Conservation (phyloP, 2,113 vertebrate species). For the Calidris pugnax region DNA sequence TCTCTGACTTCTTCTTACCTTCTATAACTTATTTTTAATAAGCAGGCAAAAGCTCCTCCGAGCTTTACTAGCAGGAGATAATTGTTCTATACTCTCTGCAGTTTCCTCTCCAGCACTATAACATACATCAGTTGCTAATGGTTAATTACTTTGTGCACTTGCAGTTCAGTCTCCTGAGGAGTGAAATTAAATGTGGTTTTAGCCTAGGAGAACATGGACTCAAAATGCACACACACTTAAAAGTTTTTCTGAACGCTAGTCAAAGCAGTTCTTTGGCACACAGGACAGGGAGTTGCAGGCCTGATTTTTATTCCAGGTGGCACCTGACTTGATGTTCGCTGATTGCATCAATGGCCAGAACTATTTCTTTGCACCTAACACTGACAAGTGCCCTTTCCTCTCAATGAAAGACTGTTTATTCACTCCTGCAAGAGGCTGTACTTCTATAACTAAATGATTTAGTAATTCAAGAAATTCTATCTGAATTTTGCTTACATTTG, state of each 20-base stretch:
- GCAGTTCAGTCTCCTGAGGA: constrained; percentile 43
- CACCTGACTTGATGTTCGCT: neutral
- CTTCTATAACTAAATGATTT: neutral
- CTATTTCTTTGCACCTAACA: neutral
- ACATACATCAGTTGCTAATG: constrained; percentile 25
- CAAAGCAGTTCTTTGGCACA: neutral
- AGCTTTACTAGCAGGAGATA: constrained; percentile 38
- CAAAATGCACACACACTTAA: neutral
- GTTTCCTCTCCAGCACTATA: neutral
- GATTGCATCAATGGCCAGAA: neutral
- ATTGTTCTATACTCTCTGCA: constrained; percentile 36
- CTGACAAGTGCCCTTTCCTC: neutral
- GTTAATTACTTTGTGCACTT: constrained; percentile 69
- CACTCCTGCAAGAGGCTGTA: neutral
- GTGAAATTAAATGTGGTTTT: constrained; percentile 60
- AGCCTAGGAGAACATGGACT: neutral
- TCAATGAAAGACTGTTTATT: neutral
- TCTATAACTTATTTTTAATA: constrained; percentile 5
- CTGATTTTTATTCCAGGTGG: neutral
- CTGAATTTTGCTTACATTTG: neutral
- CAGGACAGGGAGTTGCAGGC: neutral
- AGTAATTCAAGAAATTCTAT: neutral
- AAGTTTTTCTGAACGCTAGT: neutral
- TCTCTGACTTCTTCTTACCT: constrained; percentile 37
- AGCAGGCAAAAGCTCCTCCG: constrained; percentile 20